phyloP scores from a whole-genome alignment of 2,797 vertebrate species.

The Scleropages formosus region DNA sequence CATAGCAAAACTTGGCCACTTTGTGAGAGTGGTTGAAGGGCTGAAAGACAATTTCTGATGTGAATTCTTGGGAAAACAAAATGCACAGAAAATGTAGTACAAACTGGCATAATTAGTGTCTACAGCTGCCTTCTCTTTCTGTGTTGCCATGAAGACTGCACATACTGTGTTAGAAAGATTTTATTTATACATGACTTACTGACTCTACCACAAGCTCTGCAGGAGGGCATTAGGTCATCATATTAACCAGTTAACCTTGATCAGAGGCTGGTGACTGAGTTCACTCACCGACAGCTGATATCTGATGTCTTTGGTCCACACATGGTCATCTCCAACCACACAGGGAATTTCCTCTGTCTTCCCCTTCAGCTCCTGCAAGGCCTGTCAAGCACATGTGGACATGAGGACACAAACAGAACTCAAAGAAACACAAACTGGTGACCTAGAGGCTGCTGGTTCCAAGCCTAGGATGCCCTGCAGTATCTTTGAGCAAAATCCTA shows the following conservation, averaged over 20 bases:
- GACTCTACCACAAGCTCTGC: too few species aligned
- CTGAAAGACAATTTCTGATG: slow-evolving; percentile 56
- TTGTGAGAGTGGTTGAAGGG: slow-evolving; percentile 88
- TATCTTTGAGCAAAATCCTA: too few species aligned
- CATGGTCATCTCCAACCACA: slow-evolving; percentile 84
- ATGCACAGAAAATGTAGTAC: not conserved
- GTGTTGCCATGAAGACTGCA: not conserved
- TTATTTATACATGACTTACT: not conserved
- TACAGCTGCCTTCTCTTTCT: not conserved
- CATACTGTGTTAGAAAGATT: not conserved
- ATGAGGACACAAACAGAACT: too few species aligned
- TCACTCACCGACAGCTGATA: slow-evolving; percentile 86
- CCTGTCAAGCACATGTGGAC: slow-evolving; percentile 58
- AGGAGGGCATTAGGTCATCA: too few species aligned
- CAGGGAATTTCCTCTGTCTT: slow-evolving; percentile 86
- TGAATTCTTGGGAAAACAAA: not conserved
- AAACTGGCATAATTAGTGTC: too few species aligned
- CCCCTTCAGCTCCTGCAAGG: slow-evolving; percentile 69
- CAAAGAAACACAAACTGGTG: too few species aligned
- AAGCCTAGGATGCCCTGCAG: too few species aligned
- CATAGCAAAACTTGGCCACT: slow-evolving; percentile 92
- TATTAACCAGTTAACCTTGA: slow-evolving; percentile 10
- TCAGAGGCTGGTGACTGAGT: not conserved
- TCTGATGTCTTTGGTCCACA: slow-evolving; percentile 81
- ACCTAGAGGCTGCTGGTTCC: too few species aligned